Base-by-base conservation (phyloP, 2,113 vertebrate genomes). In the Entosphenus tridentatus region DNA sequence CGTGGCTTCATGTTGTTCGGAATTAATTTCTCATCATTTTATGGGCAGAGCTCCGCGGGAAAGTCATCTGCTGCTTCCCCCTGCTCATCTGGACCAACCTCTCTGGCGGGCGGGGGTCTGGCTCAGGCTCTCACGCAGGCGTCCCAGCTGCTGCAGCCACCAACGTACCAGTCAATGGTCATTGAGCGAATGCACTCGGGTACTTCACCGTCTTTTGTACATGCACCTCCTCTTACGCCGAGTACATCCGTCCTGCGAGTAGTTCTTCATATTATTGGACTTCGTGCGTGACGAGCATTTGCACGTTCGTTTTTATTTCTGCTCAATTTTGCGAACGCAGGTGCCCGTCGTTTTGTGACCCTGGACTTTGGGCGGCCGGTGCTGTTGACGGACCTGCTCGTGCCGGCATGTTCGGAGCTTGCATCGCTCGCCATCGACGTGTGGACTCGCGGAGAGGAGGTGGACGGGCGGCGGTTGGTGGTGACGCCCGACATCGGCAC, bases 121-220 rank as follows among this genome's bases (percentile, higher is more conserved):
- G 92, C 89, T 56, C 76, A 96, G 77, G 91, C 92, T 74, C 89
- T 98, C 78, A 96, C 93, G 78, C 93, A 98, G 69, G 93, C 93
- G 21, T 96, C 93, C 69, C 90, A 96, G 80, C 93, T 97, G 76
- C 83, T 98, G 74, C 93, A 98, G 73, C 88, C 93, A 74, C 91
- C 93, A n/a, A 89, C 93, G 75, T 88, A 96, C 78, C 93, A 98
- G 78, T 98, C 93, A 73, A 97, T 98, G 79, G 96, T 98, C 79
- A 98, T 98, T 71, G 93, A 98, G 72, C 82, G 93, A 75, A 98
- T 98, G 93, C 93, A 98, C 76, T 96, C 93, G 76, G 93, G 93
- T 98, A 84, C 81, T 39, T 39, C 3, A 39, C 39, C 39, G 39
- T 39, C 4, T 39, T 39, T 39, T 39, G 39, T 39, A 39, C 39